Conservation (phyloP, 2,888 invertebrate genomes). For the Pterostichus madidus region DNA sequence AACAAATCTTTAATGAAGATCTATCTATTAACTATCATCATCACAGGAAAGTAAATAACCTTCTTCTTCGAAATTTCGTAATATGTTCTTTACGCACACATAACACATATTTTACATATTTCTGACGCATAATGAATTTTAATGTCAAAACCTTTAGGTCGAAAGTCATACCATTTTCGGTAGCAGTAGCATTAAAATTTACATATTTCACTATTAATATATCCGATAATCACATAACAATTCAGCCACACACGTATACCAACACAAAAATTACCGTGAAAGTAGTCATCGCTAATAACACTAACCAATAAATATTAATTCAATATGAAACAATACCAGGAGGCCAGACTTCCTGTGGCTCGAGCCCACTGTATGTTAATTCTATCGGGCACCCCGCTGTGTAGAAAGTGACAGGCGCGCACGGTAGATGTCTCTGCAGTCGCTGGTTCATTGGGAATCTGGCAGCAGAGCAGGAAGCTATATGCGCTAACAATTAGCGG, state of each 20-base stretch:
- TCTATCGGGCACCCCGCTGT: constrained; percentile 3
- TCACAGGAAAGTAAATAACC: no score
- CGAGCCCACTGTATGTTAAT: constrained; percentile 30
- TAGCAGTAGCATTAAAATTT: constrained; percentile 23
- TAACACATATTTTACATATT: background rate
- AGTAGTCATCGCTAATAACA: constrained; percentile 45
- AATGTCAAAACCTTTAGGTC: background rate
- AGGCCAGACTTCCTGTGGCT: constrained; percentile 32
- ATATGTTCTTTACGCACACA: background rate
- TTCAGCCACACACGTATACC: constrained; percentile 2
- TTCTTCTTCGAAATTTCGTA: no score
- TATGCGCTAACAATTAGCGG: constrained; percentile 16
- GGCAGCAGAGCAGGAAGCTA: background rate
- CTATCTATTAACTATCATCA: no score
- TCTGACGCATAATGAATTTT: background rate
- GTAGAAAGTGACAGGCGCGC: constrained; percentile 31
- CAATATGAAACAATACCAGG: constrained; percentile 44
- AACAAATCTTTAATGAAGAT: no score
- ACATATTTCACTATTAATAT: constrained; percentile 5
- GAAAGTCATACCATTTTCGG: constrained; percentile 15
- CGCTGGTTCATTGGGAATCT: background rate
- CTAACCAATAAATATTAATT: constrained; percentile 43
- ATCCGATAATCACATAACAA: constrained; percentile 10
- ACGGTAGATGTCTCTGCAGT: constrained; percentile 13
- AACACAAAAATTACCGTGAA: constrained; percentile 3